Evolutionary conservation across 2,113 vertebrate genomes (phyloP), one percentile per base, ranked within the genome.

Genomic region (Archocentrus centrarchus): DNA sequence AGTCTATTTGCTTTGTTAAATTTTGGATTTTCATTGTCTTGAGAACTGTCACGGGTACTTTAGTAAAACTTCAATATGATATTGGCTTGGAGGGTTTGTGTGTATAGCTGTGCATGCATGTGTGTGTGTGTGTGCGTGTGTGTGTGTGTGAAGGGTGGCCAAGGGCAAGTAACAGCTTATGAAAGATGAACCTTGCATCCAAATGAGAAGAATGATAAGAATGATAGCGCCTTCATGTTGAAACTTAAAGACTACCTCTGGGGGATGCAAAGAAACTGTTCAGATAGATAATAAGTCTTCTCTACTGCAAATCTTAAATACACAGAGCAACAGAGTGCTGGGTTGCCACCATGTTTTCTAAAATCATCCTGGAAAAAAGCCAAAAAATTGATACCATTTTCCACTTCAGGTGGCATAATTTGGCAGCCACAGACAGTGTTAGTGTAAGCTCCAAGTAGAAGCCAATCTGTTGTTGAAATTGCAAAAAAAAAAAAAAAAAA

Each of bases 181-280:
- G 66, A 79, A 32, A 82, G 59, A 81, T 81, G 73, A 89, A 87
- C 68, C 55, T 30, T n/a, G 37, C 59, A 79, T 81, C 83, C 66
- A 89, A 88, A 84, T 89, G 68, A 86, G 79, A 22, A 11, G 75
- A 73, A n/a, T 27, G 81, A 91, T 89, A 80, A 83, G 24, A 87
- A 84, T 77, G 81, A 60, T 66, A 47, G 8, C 60, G 75, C 60
- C 82, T 83, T 81, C 77, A 76, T 83, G 73, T 87, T 79, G 58
- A 39, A 82, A 85, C 66, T 70, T 70, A 70, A 70, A 70, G 79
- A 80, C 30, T 13, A 81, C 85, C 83, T 62, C 77, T 27, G 80
- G 87, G 80, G 79, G 75, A 39, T 75, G 57, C 75, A 76, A 82
- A 32, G 57, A 84, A 86, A 85, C 87, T 83, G 82, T 79, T 87